Evolutionary conservation across 2,797 vertebrate genomes (phyloP).

Genomic region (Enteromius viviparus): DNA sequence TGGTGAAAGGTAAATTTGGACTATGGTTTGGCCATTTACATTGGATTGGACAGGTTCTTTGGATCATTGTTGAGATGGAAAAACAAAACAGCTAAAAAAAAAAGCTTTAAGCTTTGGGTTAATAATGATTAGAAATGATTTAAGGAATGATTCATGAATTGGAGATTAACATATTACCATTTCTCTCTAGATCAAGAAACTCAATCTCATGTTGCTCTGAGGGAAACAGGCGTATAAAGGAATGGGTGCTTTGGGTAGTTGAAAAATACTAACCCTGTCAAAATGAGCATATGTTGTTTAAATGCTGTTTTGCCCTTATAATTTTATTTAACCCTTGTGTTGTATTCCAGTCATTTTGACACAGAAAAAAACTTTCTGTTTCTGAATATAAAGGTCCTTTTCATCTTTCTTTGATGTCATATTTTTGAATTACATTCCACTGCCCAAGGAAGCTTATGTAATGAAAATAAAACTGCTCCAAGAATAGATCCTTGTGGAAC

Average conservation of each 20-base stretch:
- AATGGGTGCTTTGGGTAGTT: background rate
- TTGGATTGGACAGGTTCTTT: background rate
- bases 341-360: background rate
- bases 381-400: background rate
- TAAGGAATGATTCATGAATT: background rate
- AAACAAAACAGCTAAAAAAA: background rate
- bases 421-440: background rate
- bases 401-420: background rate
- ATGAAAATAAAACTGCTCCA: background rate
- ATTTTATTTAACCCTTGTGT: background rate
- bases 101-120: background rate
- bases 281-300: background rate
- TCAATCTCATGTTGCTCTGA: background rate
- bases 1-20: conserved; percentile 2
- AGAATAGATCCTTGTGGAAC: background rate
- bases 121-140: background rate
- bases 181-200: background rate
- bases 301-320: conserved; percentile 8
- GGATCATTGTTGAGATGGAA: background rate
- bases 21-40: background rate
- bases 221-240: background rate
- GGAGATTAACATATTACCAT: background rate
- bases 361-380: background rate
- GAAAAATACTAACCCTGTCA: background rate
- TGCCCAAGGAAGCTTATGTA: background rate